Conservation (phyloP, 2,888 invertebrate species). For the Laspeyria flexula region DNA sequence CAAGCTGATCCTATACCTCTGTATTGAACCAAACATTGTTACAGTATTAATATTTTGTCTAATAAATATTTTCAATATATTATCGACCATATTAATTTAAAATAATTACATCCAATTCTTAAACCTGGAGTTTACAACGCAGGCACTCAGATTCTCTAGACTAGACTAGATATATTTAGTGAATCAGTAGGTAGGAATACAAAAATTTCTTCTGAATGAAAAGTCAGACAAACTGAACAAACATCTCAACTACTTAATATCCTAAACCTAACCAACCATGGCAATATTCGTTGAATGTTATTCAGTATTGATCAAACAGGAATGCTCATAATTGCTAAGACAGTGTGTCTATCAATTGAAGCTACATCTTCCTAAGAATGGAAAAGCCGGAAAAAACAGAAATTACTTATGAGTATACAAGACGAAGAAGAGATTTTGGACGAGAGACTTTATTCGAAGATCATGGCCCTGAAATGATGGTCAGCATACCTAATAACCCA, state of each 20-base stretch:
- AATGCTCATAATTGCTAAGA: neutral
- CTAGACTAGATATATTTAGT: too few species aligned
- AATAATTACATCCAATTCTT: too few species aligned
- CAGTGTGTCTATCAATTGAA: neutral
- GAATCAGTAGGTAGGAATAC: too few species aligned
- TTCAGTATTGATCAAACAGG: slow-evolving; percentile 13
- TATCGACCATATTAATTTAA: too few species aligned
- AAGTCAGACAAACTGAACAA: too few species aligned
- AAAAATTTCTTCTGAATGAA: too few species aligned
- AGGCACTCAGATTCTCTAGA: too few species aligned
- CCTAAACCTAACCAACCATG: neutral
- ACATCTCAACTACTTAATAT: too few species aligned
- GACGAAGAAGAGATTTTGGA: slow-evolving; percentile 90
- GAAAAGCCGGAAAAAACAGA: slow-evolving; percentile 75
- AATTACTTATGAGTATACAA: slow-evolving; percentile 86
- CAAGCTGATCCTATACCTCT: slow-evolving; percentile 77
- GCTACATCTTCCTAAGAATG: slow-evolving; percentile 44
- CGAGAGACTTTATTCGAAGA: slow-evolving; percentile 89
- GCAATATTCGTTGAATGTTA: neutral
- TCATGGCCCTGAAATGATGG: slow-evolving; percentile 87
- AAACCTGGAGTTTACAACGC: too few species aligned
- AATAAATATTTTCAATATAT: neutral
- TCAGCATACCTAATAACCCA: slow-evolving; percentile 88
- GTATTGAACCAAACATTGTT: slow-evolving; percentile 50
- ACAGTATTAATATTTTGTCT: neutral